Conservation (phyloP, 2,797 vertebrate genomes). For the Sebastiscus albofasciatus region DNA sequence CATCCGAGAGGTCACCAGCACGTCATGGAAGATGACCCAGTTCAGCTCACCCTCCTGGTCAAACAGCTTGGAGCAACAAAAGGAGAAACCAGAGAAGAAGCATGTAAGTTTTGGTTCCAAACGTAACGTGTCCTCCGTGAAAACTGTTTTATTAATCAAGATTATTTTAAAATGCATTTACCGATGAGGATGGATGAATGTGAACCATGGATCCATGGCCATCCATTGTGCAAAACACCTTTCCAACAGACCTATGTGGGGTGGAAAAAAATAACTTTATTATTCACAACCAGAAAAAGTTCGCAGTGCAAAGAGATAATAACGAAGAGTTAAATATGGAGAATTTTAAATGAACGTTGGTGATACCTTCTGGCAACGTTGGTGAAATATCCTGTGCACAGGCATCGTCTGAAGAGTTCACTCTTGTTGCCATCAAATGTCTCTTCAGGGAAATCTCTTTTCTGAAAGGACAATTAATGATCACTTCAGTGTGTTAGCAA, state of each 20-base stretch:
- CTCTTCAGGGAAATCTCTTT: constrained; percentile 90
- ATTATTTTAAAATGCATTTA: constrained; percentile 71
- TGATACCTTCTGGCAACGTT: constrained; percentile 94
- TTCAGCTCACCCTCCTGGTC: constrained; percentile 90
- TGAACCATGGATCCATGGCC: constrained; percentile 95
- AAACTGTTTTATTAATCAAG: not conserved
- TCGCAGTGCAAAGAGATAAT: not conserved
- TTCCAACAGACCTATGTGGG: constrained; percentile 90
- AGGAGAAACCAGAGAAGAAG: not conserved
- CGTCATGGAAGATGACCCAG: constrained; percentile 97
- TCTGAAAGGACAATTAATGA: constrained; percentile 72
- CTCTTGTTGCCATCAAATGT: constrained; percentile 88
- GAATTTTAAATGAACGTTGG: not conserved
- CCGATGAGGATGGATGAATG: constrained; percentile 95
- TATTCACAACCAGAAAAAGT: not conserved
- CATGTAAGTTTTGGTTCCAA: not conserved
- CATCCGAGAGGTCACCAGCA: constrained; percentile 93
- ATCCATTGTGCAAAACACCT: constrained; percentile 97
- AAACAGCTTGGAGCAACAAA: constrained; percentile 83
- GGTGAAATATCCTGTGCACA: constrained; percentile 95
- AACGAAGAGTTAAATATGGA: not conserved
- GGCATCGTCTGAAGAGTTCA: constrained; percentile 91
- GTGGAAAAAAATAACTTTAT: not conserved
- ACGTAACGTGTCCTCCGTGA: not conserved
- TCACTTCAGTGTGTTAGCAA: not conserved